phyloP scores from a whole-genome alignment of 2,888 invertebrate genomes.

The Chironomus tentans region DNA sequence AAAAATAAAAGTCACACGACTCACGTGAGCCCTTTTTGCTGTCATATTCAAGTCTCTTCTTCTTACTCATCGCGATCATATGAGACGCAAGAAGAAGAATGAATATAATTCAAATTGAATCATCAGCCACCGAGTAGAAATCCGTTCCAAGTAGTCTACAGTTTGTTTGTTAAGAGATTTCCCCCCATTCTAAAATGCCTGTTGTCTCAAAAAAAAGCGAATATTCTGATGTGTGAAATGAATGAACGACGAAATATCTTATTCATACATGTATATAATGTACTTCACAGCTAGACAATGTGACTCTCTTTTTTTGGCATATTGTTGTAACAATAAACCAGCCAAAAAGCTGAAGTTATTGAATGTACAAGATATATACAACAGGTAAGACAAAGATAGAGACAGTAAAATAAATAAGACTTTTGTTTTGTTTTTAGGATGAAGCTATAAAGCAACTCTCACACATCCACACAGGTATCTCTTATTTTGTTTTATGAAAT shows the following conservation, averaged over 20 bases:
- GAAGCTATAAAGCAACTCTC: neutral
- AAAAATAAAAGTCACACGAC: too few relatives aligned
- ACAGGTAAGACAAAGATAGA: neutral
- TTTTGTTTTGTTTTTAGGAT: too few relatives aligned
- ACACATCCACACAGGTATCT: neutral
- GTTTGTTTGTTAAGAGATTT: neutral
- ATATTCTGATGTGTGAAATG: neutral
- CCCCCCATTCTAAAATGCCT: neutral
- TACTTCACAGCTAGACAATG: slow-evolving; percentile 1
- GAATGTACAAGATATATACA: neutral
- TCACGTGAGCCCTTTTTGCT: neutral
- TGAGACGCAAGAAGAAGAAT: neutral
- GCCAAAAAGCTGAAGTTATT: neutral
- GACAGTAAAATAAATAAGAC: neutral
- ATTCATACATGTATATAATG: neutral
- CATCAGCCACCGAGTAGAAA: neutral
- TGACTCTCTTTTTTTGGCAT: slow-evolving; percentile 6
- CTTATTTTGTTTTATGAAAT: too few relatives aligned
- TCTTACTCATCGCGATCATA: too few relatives aligned
- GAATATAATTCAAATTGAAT: neutral
- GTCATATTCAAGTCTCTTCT: neutral
- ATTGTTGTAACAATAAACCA: neutral
- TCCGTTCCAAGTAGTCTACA: neutral
- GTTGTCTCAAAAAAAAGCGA: neutral
- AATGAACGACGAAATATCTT: neutral